Conservation (phyloP, 2,888 invertebrate species). For the Drosophila paramelanica region DNA sequence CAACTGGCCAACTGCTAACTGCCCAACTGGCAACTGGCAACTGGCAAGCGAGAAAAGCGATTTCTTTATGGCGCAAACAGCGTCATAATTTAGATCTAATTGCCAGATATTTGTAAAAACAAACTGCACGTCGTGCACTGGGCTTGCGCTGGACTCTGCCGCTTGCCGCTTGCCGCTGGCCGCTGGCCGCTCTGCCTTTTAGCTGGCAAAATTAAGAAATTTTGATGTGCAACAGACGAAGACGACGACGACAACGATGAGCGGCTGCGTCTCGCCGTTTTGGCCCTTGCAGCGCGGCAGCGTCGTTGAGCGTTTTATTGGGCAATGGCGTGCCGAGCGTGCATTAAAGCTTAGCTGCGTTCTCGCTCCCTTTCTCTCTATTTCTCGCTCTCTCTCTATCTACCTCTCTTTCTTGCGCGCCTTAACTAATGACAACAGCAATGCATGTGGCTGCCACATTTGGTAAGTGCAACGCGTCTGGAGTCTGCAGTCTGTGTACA, state of each 20-base stretch:
- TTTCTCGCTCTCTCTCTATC: not conserved
- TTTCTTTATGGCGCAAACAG: slow-evolving; percentile 80
- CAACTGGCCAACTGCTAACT: slow-evolving; percentile 25
- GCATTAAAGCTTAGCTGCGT: slow-evolving; percentile 68
- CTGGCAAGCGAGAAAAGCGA: slow-evolving; percentile 57
- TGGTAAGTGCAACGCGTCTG: slow-evolving; percentile 2
- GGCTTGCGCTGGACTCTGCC: slow-evolving; percentile 11
- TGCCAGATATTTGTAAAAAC: slow-evolving; percentile 75
- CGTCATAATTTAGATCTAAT: slow-evolving; percentile 83
- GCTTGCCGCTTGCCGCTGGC: too few species aligned
- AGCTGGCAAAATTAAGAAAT: slow-evolving; percentile 68
- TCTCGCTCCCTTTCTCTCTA: slow-evolving; percentile 5
- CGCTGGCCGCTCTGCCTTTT: slow-evolving; percentile 1
- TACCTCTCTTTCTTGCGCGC: slow-evolving; percentile 13
- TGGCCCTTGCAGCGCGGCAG: slow-evolving; percentile 24
- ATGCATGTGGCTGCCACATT: slow-evolving; percentile 71
- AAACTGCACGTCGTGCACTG: slow-evolving; percentile 47
- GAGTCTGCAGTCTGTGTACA: slow-evolving; percentile 19
- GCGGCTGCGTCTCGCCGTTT: slow-evolving; percentile 4
- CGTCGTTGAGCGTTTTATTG: slow-evolving; percentile 78
- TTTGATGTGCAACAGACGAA: slow-evolving; percentile 57
- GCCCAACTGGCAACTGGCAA: slow-evolving; percentile 35
- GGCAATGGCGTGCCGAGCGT: slow-evolving; percentile 74
- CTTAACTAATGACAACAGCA: slow-evolving; percentile 70
- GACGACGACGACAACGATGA: slow-evolving; percentile 5